phyloP scores from a whole-genome alignment of 1,140 invertebrate genomes.

The Micrasema longulum region DNA sequence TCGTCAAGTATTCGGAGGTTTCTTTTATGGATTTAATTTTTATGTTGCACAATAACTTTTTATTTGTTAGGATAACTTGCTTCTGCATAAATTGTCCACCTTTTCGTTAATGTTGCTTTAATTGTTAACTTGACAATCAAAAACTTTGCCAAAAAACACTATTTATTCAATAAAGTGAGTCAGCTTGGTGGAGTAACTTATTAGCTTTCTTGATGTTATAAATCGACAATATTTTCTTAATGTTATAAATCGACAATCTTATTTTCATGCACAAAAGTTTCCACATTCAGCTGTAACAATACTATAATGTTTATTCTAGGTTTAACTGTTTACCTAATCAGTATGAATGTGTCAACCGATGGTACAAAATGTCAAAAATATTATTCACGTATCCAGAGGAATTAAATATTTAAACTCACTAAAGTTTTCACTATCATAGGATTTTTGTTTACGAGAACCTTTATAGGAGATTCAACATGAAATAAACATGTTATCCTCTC shows the following conservation, averaged over 20 bases:
- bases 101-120: background rate
- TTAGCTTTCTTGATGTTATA: background rate
- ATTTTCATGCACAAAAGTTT: too few species aligned
- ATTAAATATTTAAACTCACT: conserved; percentile 13
- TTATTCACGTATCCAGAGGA: background rate
- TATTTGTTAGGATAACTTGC: background rate
- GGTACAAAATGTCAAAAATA: conserved; percentile 14
- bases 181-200: background rate
- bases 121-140: conserved; percentile 30
- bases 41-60: background rate
- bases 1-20: too few species aligned
- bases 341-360: conserved; percentile 15
- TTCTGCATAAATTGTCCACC: too few species aligned
- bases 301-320: conserved; percentile 9
- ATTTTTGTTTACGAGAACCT: conserved; percentile 26
- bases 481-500: conserved; percentile 40
- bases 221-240: background rate
- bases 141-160: conserved; percentile 13
- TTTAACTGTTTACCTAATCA: too few species aligned
- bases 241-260: background rate
- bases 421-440: conserved; percentile 7
- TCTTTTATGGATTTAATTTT: too few species aligned
- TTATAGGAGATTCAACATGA: conserved; percentile 14
- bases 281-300: conserved; percentile 13
- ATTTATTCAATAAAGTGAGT: background rate